Evolutionary conservation across 2,888 invertebrate genomes (phyloP).

Genomic region (Halictus quadricinctus): DNA sequence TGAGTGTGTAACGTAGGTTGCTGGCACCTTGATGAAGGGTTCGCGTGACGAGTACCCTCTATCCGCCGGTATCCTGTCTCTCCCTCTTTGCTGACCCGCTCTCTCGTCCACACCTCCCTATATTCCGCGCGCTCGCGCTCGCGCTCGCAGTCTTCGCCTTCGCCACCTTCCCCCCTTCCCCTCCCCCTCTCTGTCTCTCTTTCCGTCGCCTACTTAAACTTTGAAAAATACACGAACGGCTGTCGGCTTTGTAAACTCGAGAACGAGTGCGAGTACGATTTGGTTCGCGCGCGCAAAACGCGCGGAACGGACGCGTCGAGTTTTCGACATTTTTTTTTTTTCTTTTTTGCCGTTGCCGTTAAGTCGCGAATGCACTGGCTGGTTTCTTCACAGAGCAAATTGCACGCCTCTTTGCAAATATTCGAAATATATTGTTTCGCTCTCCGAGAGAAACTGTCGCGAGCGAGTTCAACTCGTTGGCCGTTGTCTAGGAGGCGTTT

Average conservation of each 20-base stretch:
- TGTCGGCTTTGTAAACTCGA: conserved; percentile 3
- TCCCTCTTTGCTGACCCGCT: conserved; percentile 75
- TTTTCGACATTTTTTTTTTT: background rate
- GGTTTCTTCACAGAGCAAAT: background rate
- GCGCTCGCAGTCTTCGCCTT: background rate
- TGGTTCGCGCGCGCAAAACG: background rate
- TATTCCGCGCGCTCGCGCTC: background rate
- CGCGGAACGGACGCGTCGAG: background rate
- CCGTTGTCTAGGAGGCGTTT: background rate
- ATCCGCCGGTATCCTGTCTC: conserved; percentile 78
- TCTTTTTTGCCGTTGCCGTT: too few relatives aligned
- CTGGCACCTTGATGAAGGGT: conserved; percentile 81
- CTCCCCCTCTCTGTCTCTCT: background rate
- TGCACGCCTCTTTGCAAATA: background rate
- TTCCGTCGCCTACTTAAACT: conserved; percentile 58
- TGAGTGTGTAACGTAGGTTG: conserved; percentile 78
- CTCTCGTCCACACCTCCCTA: conserved; percentile 79
- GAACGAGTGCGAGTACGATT: background rate
- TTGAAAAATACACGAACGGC: conserved; percentile 61
- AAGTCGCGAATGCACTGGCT: background rate
- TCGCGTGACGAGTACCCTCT: conserved; percentile 80
- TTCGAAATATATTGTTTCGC: background rate
- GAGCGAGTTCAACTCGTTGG: background rate
- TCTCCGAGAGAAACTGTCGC: background rate
- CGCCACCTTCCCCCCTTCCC: background rate